A percentile compares a stretch with the other conserved stretches of the same genome.
These are phyloP conservation scores for Linnaemya tessellans DNA, from an alignment of 2,888 invertebrate genomes.

Conservation along the genomic window DNA sequence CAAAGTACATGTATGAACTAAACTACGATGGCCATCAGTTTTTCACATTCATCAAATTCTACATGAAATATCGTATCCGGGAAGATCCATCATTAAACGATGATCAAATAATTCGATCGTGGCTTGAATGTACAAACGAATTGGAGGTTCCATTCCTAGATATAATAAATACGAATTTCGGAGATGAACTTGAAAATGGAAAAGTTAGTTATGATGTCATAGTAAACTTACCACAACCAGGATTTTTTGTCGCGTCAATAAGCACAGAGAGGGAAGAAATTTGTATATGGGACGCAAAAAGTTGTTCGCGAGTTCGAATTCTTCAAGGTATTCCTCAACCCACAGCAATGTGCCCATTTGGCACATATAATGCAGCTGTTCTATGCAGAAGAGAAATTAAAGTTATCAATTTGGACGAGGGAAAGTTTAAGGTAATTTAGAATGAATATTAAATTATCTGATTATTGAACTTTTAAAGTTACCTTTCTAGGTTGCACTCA, in stretches of 20 bases:
- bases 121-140: slow-evolving; percentile 80
- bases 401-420: slow-evolving; percentile 91
- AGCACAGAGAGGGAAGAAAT: slow-evolving; percentile 90
- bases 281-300: slow-evolving; percentile 91
- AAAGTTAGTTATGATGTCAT: slow-evolving; percentile 82
- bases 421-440: slow-evolving; percentile 83
- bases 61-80: slow-evolving; percentile 82
- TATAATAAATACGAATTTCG: slow-evolving; percentile 79
- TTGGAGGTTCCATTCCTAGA: slow-evolving; percentile 84
- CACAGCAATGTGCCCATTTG: slow-evolving; percentile 90
- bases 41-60: slow-evolving; percentile 87
- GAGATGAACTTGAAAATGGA: slow-evolving; percentile 74
- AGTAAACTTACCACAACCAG: slow-evolving; percentile 84
- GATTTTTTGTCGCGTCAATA: slow-evolving; percentile 89
- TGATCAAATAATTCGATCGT: slow-evolving; percentile 80
- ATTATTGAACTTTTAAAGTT: background rate
- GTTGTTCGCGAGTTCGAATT: slow-evolving; percentile 87
- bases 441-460: background rate
- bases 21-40: slow-evolving; percentile 93
- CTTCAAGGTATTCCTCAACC: slow-evolving; percentile 90
- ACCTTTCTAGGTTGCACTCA: slow-evolving; percentile 86
- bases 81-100: slow-evolving; percentile 76
- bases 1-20: slow-evolving; percentile 88
- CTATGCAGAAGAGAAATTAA: slow-evolving; percentile 91
- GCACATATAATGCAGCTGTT: slow-evolving; percentile 90